These are phyloP conservation scores for Philaethria dido DNA, from an alignment of 2,888 invertebrate genomes.

Conservation along the genomic window DNA sequence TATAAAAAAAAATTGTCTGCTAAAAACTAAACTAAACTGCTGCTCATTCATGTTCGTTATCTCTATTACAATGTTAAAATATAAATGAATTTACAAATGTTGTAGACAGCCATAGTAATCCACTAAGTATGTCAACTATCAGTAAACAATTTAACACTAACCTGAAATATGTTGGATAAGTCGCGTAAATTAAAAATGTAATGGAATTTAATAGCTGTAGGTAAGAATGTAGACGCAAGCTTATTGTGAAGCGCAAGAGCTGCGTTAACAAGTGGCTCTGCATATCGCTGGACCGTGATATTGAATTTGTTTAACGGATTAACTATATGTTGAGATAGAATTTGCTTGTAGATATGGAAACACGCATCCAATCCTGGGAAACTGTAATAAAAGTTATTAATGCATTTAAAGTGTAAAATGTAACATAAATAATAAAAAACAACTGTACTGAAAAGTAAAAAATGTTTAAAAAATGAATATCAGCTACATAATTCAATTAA, in stretches of 20 bases:
- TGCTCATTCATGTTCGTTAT: too few species aligned
- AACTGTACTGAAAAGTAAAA: too few species aligned
- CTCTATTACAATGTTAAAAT: too few species aligned
- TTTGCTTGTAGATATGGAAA: constrained; percentile 92
- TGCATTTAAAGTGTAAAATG: neutral
- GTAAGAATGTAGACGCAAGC: constrained; percentile 90
- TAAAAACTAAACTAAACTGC: too few species aligned
- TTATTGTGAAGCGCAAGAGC: constrained; percentile 91
- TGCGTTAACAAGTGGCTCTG: constrained; percentile 86
- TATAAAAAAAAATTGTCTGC: neutral
- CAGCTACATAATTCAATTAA: neutral
- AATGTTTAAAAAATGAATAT: too few species aligned
- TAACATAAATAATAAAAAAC: neutral
- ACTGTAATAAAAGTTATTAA: constrained; percentile 68
- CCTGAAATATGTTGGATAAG: constrained; percentile 96
- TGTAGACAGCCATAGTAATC: too few species aligned
- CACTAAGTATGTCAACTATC: neutral
- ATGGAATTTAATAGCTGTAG: constrained; percentile 97
- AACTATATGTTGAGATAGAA: constrained; percentile 89
- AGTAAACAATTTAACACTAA: constrained; percentile 57
- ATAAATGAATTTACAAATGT: too few species aligned
- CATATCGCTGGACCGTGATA: constrained; percentile 81
- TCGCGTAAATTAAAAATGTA: constrained; percentile 97
- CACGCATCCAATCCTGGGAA: constrained; percentile 93
- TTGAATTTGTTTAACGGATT: constrained; percentile 87